These are phyloP conservation scores for Tipula unca DNA, from an alignment of 2,888 invertebrate species.

Conservation along the genomic window DNA sequence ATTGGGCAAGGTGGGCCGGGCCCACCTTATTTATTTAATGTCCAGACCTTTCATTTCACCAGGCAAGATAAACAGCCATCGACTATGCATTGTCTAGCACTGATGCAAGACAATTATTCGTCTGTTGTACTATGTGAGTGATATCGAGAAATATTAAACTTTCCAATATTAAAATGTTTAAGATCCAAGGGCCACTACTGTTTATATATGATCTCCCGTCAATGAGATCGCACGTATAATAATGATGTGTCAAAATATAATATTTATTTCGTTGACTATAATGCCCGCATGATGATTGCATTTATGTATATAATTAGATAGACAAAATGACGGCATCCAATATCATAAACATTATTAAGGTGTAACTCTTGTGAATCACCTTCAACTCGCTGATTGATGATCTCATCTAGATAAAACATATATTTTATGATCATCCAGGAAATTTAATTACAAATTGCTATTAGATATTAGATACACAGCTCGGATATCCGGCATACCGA, in stretches of 20 bases:
- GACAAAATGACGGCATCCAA: background rate
- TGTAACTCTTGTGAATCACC: background rate
- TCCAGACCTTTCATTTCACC: no score
- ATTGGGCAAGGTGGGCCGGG: no score
- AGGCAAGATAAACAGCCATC: no score
- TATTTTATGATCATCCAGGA: background rate
- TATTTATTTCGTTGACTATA: background rate
- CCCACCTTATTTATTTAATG: no score
- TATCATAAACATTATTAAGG: background rate
- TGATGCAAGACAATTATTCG: no score
- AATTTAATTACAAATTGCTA: background rate
- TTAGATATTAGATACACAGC: background rate
- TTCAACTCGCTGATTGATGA: background rate
- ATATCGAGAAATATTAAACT: no score
- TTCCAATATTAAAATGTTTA: no score
- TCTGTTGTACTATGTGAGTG: no score
- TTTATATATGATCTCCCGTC: no score
- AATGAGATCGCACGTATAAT: background rate
- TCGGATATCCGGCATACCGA: background rate
- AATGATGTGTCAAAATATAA: background rate
- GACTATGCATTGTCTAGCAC: no score
- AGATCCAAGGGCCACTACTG: no score
- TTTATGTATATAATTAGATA: background rate
- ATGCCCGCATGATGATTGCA: background rate
- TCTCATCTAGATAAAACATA: background rate